Percentiles rank a stretch among this genome's conserved stretches.
These are phyloP conservation scores for Actenoides hombroni DNA, from an alignment of 2,113 vertebrate species.

Conservation along the genomic window DNA sequence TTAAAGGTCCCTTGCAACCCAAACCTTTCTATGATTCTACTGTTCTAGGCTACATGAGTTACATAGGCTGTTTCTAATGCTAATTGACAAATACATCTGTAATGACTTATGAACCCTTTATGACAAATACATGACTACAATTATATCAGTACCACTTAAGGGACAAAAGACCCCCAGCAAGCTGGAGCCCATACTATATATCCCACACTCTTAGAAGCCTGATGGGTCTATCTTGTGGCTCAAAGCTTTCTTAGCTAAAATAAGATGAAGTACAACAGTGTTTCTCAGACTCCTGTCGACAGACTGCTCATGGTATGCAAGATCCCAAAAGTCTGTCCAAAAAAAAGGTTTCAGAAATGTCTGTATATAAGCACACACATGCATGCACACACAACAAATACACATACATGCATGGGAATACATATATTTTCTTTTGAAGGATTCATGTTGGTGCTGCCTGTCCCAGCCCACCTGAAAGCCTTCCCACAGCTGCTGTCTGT, in stretches of 20 bases:
- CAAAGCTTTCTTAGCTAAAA: neutral
- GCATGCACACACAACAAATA: too few species aligned
- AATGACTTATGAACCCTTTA: neutral
- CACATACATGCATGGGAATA: neutral
- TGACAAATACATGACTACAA: neutral
- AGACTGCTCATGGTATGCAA: neutral
- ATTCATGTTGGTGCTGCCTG: neutral
- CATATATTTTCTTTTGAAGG: neutral
- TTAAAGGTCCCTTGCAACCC: neutral
- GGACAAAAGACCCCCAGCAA: neutral
- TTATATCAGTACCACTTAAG: neutral
- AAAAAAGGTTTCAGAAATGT: neutral
- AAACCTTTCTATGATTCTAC: neutral
- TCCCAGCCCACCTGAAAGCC: neutral
- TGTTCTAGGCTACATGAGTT: neutral
- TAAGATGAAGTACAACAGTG: neutral
- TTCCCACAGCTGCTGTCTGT: neutral
- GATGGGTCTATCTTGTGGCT: neutral
- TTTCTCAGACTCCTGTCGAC: neutral
- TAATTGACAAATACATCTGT: neutral
- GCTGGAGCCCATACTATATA: neutral
- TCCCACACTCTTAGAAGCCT: neutral
- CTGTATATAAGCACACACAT: neutral
- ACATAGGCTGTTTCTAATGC: neutral
- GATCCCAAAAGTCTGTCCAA: neutral